phyloP scores from a whole-genome alignment of 1,140 invertebrate genomes.

The Callitettix versicolor region DNA sequence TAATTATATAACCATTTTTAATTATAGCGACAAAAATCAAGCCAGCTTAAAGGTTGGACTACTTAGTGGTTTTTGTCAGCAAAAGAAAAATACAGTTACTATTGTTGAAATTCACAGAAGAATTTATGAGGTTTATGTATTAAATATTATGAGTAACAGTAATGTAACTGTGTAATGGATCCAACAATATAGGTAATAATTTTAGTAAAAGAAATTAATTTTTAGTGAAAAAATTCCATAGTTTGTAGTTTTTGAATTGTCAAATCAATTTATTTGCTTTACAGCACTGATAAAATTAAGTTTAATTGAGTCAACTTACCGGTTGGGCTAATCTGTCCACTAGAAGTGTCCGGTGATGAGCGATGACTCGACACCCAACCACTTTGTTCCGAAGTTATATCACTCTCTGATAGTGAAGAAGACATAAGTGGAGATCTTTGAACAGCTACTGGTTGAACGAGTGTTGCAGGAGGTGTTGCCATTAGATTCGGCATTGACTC shows the following conservation, averaged over 20 bases:
- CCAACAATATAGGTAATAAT: too few species aligned
- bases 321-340: slow-evolving; percentile 30
- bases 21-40: too few species aligned
- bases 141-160: too few species aligned
- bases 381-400: slow-evolving; percentile 36
- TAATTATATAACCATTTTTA: too few species aligned
- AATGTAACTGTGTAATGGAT: too few species aligned
- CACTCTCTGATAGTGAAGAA: slow-evolving; percentile 29
- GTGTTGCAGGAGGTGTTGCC: slow-evolving; percentile 29
- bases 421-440: slow-evolving; percentile 13
- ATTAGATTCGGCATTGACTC: slow-evolving; percentile 39
- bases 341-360: slow-evolving; percentile 30
- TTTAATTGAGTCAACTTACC: slow-evolving; percentile 6
- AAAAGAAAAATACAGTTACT: too few species aligned
- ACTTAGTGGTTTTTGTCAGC: too few species aligned
- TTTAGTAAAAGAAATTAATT: neutral
- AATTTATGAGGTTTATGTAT: too few species aligned
- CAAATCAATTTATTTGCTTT: neutral
- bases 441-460: slow-evolving; percentile 16
- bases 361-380: slow-evolving; percentile 37
- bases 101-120: too few species aligned
- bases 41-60: too few species aligned
- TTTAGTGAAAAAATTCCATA: neutral
- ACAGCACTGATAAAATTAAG: neutral
- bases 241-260: neutral